Base-by-base conservation (phyloP, 2,113 vertebrate species). In the Rhodinocichla rosea region DNA sequence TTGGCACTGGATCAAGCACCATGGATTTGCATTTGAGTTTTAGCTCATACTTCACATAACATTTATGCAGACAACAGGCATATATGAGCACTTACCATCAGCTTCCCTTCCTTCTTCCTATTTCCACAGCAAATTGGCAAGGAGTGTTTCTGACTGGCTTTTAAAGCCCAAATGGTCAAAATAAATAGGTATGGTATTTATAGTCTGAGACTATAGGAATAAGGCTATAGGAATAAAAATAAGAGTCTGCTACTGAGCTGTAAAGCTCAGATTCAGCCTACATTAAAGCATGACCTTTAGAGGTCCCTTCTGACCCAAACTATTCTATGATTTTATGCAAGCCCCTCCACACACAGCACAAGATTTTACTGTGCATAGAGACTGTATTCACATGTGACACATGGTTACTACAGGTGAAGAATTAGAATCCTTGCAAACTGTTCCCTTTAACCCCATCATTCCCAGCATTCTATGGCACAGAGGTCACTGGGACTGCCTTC, bases 21-120 rank as follows among this genome's bases (percentile, higher is more conserved):
- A 83, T 81, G 80, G 94, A 94, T 93, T 93, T 89, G 79, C 83
- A 81, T 94, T 77, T 55, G 73, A 94, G 73, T 93, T 96, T 90
- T 74, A 93, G 76, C 44, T 89, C 64, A 50, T 50, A 45, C 50
- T 90, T 64, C 85, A 76, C 75, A 57, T 64, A 62, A 83, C 49
- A 49, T 63, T 67, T 83, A 78, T 35, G 55, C 90, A 87, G 83
- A 89, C 75, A 83, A 73, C 39, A 39, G 59, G 55, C 64, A 59
- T 40, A 76, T 35, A 80, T 16, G 13, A 95, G 55, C 59, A 83
- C 42, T 88, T 86, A 62, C 1, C 5, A 57, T 57, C 59, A 80
- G 28, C 59, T 80, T 83, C 59, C 55, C 68, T 83, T 77, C 47
- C 76, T 80, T 42, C 75, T 67, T 65, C 83, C 64, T 77, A 21